Conservation (phyloP, 2,797 vertebrate species). For the Lutjanus argentimaculatus region DNA sequence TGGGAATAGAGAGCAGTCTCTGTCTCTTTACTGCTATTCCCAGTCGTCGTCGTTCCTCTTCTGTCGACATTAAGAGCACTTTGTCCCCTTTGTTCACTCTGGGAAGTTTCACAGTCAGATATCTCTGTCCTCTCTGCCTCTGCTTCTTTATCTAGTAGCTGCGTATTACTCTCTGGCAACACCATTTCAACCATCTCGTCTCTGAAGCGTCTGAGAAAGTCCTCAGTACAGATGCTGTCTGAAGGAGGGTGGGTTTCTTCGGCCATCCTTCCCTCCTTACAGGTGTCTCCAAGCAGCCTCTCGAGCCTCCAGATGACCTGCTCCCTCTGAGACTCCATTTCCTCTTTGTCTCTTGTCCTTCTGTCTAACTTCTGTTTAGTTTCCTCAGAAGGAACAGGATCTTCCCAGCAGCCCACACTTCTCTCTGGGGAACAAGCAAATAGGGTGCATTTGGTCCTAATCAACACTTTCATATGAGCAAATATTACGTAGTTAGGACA, state of each 20-base stretch:
- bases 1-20: conserved; percentile 4
- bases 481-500: not conserved
- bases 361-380: conserved; percentile 25
- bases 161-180: conserved; percentile 21
- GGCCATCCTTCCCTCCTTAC: conserved; percentile 28
- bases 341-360: conserved; percentile 30
- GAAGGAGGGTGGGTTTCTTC: conserved; percentile 64
- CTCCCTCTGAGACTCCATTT: conserved; percentile 70
- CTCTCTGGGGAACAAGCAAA: conserved; percentile 55
- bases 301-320: conserved; percentile 82
- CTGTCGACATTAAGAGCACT: not conserved
- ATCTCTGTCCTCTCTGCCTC: conserved; percentile 20
- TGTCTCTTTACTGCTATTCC: conserved; percentile 3
- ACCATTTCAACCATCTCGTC: conserved; percentile 82
- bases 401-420: not conserved
- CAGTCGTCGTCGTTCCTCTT: conserved; percentile 9
- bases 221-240: conserved; percentile 88
- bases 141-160: conserved; percentile 30
- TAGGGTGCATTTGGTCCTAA: not conserved
- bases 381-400: conserved; percentile 17
- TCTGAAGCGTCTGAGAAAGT: conserved; percentile 83
- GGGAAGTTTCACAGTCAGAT: conserved; percentile 20
- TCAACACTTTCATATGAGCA: not conserved
- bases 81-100: conserved; percentile 16
- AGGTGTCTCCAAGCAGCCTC: conserved; percentile 72